A percentile compares a stretch with the other conserved stretches of the same genome.
Conservation (phyloP, 2,888 invertebrate species). For the Thumatha senex region DNA sequence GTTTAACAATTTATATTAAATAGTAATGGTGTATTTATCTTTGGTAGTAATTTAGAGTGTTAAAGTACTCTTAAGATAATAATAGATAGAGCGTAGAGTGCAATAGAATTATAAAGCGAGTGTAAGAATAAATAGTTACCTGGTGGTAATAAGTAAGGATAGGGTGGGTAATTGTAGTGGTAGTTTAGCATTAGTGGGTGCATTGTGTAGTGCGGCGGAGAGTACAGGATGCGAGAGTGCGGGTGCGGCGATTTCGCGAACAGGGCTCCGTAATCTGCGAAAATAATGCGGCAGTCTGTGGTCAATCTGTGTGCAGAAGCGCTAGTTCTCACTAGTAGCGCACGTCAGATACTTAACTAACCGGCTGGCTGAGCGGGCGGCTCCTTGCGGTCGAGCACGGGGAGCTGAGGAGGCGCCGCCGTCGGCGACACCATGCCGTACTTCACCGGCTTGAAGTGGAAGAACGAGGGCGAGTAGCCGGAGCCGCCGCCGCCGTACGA, state of each 20-base stretch:
- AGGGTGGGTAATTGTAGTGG: slow-evolving; percentile 76
- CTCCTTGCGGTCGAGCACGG: slow-evolving; percentile 80
- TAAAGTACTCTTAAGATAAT: no score
- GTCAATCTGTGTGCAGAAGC: slow-evolving; percentile 68
- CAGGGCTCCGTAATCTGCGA: slow-evolving; percentile 78
- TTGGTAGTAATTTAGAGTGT: no score
- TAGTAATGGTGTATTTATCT: no score
- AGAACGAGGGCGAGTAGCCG: slow-evolving; percentile 95
- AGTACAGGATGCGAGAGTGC: slow-evolving; percentile 76
- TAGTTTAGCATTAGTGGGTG: slow-evolving; percentile 76
- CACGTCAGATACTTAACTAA: slow-evolving; percentile 82
- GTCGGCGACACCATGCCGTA: slow-evolving; percentile 87
- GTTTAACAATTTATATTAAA: no score
- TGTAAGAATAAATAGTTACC: slow-evolving; percentile 59
- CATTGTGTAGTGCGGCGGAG: slow-evolving; percentile 79
- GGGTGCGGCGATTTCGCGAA: slow-evolving; percentile 72
- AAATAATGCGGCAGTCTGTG: slow-evolving; percentile 59
- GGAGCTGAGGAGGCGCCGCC: slow-evolving; percentile 66
- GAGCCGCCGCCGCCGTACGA: slow-evolving; percentile 90
- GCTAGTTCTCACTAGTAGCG: slow-evolving; percentile 76
- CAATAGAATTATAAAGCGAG: slow-evolving; percentile 20
- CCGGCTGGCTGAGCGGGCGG: slow-evolving; percentile 81
- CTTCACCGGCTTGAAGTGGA: slow-evolving; percentile 95
- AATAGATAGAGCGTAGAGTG: no score
- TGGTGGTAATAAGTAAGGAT: slow-evolving; percentile 77